Percentiles rank a stretch among this genome's conserved stretches.
Evolutionary conservation across 2,888 invertebrate species (phyloP).

Genomic region (Corythucha ciliata): DNA sequence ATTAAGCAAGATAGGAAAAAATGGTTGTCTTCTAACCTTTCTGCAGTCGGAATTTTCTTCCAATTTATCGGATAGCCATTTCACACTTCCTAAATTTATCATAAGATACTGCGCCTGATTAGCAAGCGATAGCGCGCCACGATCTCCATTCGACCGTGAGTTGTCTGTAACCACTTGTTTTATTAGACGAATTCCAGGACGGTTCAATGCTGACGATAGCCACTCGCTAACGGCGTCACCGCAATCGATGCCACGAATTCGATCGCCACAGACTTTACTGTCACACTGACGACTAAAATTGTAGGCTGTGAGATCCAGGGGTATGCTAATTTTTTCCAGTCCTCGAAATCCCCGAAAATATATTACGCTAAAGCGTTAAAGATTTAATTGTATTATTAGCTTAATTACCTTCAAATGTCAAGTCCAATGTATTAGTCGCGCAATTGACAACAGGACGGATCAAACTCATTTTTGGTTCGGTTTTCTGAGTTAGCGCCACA

Average conservation of each 20-base stretch:
- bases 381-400: slow-evolving; percentile 2
- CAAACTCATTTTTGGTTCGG: slow-evolving; percentile 65
- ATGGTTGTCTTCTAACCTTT: slow-evolving; percentile 42
- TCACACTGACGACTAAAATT: too few species aligned
- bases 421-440: slow-evolving; percentile 30
- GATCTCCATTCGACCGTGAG: slow-evolving; percentile 40
- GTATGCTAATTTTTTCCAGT: neutral
- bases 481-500: slow-evolving; percentile 80
- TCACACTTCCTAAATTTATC: slow-evolving; percentile 66
- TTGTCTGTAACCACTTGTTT: slow-evolving; percentile 47
- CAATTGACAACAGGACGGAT: slow-evolving; percentile 63
- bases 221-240: slow-evolving; percentile 71
- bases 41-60: slow-evolving; percentile 43
- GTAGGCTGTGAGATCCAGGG: slow-evolving; percentile 1
- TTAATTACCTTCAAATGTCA: slow-evolving; percentile 29
- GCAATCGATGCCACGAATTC: slow-evolving; percentile 70
- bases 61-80: slow-evolving; percentile 56
- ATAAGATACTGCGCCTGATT: slow-evolving; percentile 82
- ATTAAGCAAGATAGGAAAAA: neutral
- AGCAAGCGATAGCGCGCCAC: slow-evolving; percentile 50
- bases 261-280: slow-evolving; percentile 78
- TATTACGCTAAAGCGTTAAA: neutral
- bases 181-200: slow-evolving; percentile 59
- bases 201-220: slow-evolving; percentile 63
- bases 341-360: neutral